Conservation (phyloP, 2,113 vertebrate species). For the Lophius piscatorius region DNA sequence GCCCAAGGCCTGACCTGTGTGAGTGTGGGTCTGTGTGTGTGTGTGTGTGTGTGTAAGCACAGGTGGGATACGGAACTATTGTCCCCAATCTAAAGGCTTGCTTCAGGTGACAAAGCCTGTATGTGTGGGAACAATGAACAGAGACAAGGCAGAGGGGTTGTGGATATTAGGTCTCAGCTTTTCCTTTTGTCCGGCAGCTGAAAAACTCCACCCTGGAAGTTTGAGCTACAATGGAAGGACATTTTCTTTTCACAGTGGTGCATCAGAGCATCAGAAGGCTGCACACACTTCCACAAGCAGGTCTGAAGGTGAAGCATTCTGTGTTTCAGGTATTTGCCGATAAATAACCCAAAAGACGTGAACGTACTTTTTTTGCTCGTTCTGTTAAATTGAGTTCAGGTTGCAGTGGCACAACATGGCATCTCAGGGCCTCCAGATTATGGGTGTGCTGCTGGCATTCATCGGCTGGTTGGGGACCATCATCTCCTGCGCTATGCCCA, state of each 20-base stretch:
- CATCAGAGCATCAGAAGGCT: slow-evolving; percentile 19
- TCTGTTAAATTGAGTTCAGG: neutral
- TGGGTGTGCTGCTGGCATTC: slow-evolving; percentile 76
- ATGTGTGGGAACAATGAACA: slow-evolving; percentile 62
- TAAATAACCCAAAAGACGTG: neutral
- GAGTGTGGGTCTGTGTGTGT: slow-evolving; percentile 20
- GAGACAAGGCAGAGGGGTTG: slow-evolving; percentile 31
- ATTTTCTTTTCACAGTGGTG: slow-evolving; percentile 32
- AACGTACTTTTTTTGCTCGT: neutral
- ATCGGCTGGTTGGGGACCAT: slow-evolving; percentile 80
- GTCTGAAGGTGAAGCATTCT: neutral
- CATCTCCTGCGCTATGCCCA: slow-evolving; percentile 76
- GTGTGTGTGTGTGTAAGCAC: slow-evolving; percentile 23
- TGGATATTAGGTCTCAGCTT: slow-evolving; percentile 66
- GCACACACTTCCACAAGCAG: slow-evolving; percentile 13
- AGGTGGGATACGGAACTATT: slow-evolving; percentile 47
- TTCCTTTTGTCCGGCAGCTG: slow-evolving; percentile 50
- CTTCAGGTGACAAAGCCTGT: slow-evolving; percentile 57
- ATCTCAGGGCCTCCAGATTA: slow-evolving; percentile 80
- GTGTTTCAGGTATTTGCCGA: neutral
- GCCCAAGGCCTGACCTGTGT: slow-evolving; percentile 21
- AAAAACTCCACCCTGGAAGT: slow-evolving; percentile 72
- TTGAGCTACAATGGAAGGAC: slow-evolving; percentile 31
- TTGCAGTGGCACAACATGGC: slow-evolving; percentile 60
- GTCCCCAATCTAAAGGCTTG: slow-evolving; percentile 37